These are phyloP conservation scores for Acridotheres tristis DNA, from an alignment of 2,797 vertebrate species.

Conservation along the genomic window DNA sequence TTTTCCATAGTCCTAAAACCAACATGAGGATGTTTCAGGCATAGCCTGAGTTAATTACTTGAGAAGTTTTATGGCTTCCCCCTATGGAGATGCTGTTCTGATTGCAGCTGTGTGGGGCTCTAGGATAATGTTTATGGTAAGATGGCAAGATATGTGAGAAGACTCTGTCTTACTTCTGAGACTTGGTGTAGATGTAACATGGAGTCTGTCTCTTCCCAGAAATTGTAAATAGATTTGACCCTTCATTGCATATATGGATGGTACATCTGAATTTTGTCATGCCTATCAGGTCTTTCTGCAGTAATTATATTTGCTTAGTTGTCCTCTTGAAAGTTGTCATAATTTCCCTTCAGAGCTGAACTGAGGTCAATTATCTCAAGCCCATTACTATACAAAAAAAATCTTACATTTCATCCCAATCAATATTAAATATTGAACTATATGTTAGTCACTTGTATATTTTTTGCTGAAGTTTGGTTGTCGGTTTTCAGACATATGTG, in stretches of 20 bases:
- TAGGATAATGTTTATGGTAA: not conserved
- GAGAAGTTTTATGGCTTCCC: not conserved
- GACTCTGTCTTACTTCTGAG: not conserved
- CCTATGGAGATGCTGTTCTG: not conserved
- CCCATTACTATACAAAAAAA: not conserved
- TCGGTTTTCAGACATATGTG: not conserved
- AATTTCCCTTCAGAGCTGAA: not conserved
- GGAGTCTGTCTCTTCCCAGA: not conserved
- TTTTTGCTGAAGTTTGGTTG: not conserved
- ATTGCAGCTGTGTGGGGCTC: not conserved
- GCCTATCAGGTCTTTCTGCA: not conserved
- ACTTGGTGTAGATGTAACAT: not conserved
- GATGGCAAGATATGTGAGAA: not conserved
- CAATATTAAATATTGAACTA: not conserved
- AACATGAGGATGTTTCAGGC: not conserved
- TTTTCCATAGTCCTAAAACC: not conserved
- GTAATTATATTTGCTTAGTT: not conserved
- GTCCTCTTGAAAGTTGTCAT: not conserved
- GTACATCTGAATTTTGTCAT: not conserved
- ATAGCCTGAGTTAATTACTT: not conserved
- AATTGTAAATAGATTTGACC: not conserved
- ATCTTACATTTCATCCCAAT: not conserved
- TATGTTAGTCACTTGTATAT: not conserved
- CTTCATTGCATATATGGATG: not conserved
- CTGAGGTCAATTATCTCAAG: not conserved